Evolutionary conservation across 2,888 invertebrate genomes (phyloP).

Genomic region (Sepioteuthis lessoniana): DNA sequence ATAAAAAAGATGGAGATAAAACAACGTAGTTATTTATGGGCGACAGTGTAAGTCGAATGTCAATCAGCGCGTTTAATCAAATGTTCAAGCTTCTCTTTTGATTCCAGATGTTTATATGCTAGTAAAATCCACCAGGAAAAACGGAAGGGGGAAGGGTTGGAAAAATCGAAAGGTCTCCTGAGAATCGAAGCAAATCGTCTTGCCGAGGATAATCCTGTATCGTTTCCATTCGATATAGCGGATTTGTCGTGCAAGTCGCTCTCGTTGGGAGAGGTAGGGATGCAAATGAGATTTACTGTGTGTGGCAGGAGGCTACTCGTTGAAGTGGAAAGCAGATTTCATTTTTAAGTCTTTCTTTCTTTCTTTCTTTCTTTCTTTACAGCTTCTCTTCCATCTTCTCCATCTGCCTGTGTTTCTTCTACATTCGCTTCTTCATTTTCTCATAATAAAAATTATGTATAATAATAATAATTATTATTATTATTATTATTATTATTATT

Average conservation of each 20-base stretch:
- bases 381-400: too few relatives aligned
- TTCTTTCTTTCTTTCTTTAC: neutral
- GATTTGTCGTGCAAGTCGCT: neutral
- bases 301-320: neutral
- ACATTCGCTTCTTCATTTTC: too few relatives aligned
- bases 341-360: neutral
- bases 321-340: constrained; percentile 11
- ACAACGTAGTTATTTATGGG: too few relatives aligned
- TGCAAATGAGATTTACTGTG: neutral
- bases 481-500: too few relatives aligned
- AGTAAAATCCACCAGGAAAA: neutral
- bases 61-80: neutral
- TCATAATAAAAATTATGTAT: too few relatives aligned
- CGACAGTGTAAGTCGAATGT: neutral
- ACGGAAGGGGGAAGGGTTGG: neutral
- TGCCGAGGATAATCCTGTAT: neutral
- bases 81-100: neutral
- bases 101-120: neutral
- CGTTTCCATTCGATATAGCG: neutral
- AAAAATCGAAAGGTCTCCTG: neutral
- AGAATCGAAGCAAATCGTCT: neutral
- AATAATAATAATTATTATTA: too few relatives aligned
- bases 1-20: too few relatives aligned
- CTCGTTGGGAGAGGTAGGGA: neutral
- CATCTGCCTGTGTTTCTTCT: too few relatives aligned